Percentiles rank a stretch among this genome's conserved stretches.
These are phyloP conservation scores for Etheostoma nigrum DNA, from an alignment of 2,797 vertebrate species.

Conservation along the genomic window DNA sequence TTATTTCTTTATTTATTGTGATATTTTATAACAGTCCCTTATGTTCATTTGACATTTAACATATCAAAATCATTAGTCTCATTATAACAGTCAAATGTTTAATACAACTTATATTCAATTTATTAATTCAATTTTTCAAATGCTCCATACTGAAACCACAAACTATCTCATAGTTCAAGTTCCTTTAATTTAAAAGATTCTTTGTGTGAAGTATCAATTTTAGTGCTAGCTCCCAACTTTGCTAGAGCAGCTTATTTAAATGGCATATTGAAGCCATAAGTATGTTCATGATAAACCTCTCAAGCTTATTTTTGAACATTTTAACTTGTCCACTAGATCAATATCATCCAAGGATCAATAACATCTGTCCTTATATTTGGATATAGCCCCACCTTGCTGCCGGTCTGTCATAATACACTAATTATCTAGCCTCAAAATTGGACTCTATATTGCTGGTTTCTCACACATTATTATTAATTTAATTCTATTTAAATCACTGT, in stretches of 20 bases:
- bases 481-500: background rate
- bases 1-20: background rate
- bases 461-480: background rate
- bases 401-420: conserved; percentile 1
- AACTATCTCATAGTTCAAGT: background rate
- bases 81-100: background rate
- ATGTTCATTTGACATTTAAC: background rate
- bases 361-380: background rate
- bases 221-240: background rate
- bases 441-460: background rate
- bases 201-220: background rate
- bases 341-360: background rate
- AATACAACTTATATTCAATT: background rate
- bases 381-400: conserved; percentile 21
- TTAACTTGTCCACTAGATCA: background rate
- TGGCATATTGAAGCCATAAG: background rate
- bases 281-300: background rate
- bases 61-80: background rate
- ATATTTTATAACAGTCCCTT: background rate
- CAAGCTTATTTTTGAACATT: background rate
- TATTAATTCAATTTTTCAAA: background rate
- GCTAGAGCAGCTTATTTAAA: background rate
- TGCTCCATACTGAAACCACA: background rate
- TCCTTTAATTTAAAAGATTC: background rate
- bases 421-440: background rate